phyloP scores from a whole-genome alignment of 2,797 vertebrate genomes.

The Enteromius viviparus region DNA sequence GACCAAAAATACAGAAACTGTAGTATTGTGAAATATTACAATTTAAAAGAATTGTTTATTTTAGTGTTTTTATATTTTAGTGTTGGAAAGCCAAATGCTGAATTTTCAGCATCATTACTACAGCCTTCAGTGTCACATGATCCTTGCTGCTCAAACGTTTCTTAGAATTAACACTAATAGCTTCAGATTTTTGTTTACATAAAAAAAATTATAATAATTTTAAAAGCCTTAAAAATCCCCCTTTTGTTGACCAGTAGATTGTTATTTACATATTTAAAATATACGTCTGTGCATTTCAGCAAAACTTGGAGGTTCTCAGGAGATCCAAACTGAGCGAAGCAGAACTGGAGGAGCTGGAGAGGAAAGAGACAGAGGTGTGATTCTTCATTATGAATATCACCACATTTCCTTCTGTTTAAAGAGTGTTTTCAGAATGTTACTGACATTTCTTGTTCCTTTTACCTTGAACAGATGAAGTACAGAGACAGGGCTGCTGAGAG shows the following conservation, averaged over 20 bases:
- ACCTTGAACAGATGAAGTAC: conserved; percentile 88
- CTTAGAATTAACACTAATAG: not conserved
- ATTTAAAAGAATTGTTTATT: not conserved
- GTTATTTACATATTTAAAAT: not conserved
- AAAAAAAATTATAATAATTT: too few relatives aligned
- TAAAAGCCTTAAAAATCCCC: not conserved
- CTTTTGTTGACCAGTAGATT: not conserved
- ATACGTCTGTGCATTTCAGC: conserved; percentile 70
- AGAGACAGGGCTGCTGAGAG: conserved; percentile 96
- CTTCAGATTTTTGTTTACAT: not conserved
- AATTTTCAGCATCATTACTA: not conserved
- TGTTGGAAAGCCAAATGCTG: not conserved
- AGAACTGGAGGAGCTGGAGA: conserved; percentile 93
- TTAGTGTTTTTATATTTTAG: too few relatives aligned
- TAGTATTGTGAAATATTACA: not conserved
- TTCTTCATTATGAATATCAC: not conserved
- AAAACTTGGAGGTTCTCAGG: conserved; percentile 95
- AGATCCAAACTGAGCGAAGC: conserved; percentile 89
- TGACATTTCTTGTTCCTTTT: not conserved
- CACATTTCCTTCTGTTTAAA: not conserved
- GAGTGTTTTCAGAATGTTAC: not conserved
- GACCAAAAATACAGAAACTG: not conserved
- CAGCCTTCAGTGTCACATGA: not conserved
- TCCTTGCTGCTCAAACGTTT: not conserved
- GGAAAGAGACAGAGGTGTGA: conserved; percentile 92